These are phyloP conservation scores for Heliconius ethilla DNA, from an alignment of 2,888 invertebrate genomes.

Conservation along the genomic window DNA sequence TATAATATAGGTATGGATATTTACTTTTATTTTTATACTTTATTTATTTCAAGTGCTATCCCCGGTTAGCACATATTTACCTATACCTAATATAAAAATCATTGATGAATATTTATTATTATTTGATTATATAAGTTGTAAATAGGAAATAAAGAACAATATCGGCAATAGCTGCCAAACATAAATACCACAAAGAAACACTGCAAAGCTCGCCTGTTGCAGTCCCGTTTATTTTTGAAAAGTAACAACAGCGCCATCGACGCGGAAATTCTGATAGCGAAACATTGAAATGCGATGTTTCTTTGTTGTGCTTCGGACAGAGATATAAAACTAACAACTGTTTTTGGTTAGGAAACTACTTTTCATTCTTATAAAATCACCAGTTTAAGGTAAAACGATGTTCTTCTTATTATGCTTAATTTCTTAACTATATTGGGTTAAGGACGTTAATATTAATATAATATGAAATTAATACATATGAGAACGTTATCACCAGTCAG, in stretches of 20 bases:
- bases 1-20: background rate
- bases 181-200: constrained; percentile 57
- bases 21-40: background rate
- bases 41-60: too few species aligned
- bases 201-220: constrained; percentile 52
- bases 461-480: background rate
- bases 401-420: background rate
- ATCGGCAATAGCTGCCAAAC: constrained; percentile 57
- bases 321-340: constrained; percentile 37
- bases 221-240: constrained; percentile 57
- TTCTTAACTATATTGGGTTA: background rate
- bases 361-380: constrained; percentile 8
- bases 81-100: too few species aligned
- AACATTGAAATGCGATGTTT: constrained; percentile 56
- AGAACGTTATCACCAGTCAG: background rate
- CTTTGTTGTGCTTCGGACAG: constrained; percentile 45
- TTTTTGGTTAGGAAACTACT: constrained; percentile 28
- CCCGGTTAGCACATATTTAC: too few species aligned
- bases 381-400: background rate
- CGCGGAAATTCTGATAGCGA: constrained; percentile 60
- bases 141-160: constrained; percentile 45
- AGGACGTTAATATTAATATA: background rate
- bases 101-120: background rate
- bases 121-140: constrained; percentile 3
- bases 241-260: constrained; percentile 54